Base-by-base conservation (phyloP, 2,888 invertebrate species). In the Tromatobia lineatoria region DNA sequence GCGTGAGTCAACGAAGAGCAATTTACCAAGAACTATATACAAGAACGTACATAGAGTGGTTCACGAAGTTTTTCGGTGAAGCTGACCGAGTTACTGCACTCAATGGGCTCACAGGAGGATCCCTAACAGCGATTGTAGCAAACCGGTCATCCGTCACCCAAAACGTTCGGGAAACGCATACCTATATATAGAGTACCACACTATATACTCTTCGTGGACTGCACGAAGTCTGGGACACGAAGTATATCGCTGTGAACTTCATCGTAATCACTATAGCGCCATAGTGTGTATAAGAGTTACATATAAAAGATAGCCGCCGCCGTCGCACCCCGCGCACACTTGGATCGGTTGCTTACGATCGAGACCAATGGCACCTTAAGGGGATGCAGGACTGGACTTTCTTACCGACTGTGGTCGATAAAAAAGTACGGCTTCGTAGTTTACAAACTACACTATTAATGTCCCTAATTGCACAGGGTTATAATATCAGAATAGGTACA, bases 1-100 rank as follows among this genome's bases (percentile, higher is more conserved):
- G 76, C 76, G 57, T 77, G 76, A 77, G 76, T 77, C 67, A 67
- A 77, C 76, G 45, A 34, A 45, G 8, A 67, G 67, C 66, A 45
- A 77, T 77, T 69, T 45, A 13, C 67, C 54, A 45, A 18, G 7
- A 57, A 57, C 45, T 57, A 57, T 61, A 67, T 57, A 57, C 20
- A 64, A 38, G 34, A 10, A 75, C 13, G 18, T 71, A 61, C 13
- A 34, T 61, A 75, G n/a, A 13, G 29, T 74, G 34, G 13, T 6
- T 6, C n/a, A n/a, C n/a, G 10, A 34, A 18, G 13, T 10, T 45
- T 74, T 74, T 74, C 47, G 61, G 73, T 74, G 73, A 74, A 29
- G 47, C 29, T 74, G 73, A 61, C 61, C 61, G 59, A 29, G 73
- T 61, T n/a, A 25, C 25, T 47, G 73, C 18, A 47, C 4, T 59